phyloP scores from a whole-genome alignment of 2,888 invertebrate species.

The Gymnoscelis rufifasciata region DNA sequence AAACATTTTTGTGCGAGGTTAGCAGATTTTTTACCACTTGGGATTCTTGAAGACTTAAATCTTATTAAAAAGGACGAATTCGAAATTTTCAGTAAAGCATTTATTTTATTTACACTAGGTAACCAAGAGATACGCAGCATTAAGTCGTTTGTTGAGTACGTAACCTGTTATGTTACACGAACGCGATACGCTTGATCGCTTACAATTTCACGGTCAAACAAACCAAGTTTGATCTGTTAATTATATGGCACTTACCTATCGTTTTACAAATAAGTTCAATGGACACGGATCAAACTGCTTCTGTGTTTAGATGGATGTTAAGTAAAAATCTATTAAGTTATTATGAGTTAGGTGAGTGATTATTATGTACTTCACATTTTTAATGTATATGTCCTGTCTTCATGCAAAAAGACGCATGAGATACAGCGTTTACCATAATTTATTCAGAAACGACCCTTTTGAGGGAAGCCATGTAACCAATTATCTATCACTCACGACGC shows the following conservation, averaged over 20 bases:
- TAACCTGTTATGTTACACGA: constrained; percentile 33
- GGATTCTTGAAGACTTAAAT: too few relatives aligned
- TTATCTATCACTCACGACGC: constrained; percentile 39
- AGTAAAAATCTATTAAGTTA: neutral
- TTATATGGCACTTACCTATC: constrained; percentile 51
- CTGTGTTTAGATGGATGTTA: constrained; percentile 1
- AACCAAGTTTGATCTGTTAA: constrained; percentile 61
- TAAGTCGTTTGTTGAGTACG: too few relatives aligned
- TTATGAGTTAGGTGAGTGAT: too few relatives aligned
- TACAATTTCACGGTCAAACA: constrained; percentile 72
- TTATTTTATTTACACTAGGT: too few relatives aligned
- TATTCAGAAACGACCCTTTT: constrained; percentile 25
- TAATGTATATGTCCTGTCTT: constrained; percentile 5
- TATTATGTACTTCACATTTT: too few relatives aligned
- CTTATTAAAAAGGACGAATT: too few relatives aligned
- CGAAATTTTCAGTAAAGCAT: too few relatives aligned
- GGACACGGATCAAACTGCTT: constrained; percentile 38
- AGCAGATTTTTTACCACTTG: too few relatives aligned
- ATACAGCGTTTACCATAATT: constrained; percentile 25
- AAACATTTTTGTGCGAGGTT: too few relatives aligned
- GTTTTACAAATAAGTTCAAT: constrained; percentile 54
- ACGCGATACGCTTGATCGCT: constrained; percentile 59
- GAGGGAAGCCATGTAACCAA: constrained; percentile 32
- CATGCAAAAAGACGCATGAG: constrained; percentile 25
- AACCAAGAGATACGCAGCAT: too few relatives aligned